Conservation (phyloP, 1,140 invertebrate genomes). For the Bombus pyrosoma region DNA sequence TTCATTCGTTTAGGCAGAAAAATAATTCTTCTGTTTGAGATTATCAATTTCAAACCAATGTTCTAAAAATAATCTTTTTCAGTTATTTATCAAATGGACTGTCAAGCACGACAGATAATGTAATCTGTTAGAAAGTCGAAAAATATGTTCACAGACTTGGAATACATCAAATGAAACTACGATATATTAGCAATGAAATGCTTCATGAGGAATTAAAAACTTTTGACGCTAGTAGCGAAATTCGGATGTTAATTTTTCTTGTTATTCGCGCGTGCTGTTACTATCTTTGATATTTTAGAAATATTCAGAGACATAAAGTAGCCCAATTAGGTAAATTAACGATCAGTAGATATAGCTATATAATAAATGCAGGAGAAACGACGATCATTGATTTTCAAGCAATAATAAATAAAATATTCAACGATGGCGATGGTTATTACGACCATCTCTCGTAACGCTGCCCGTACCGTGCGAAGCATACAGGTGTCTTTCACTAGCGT, state of each 20-base stretch:
- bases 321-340: background rate
- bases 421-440: slow-evolving; percentile 47
- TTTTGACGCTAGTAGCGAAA: too few relatives aligned
- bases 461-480: slow-evolving; percentile 57
- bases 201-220: too few relatives aligned
- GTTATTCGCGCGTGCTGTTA: background rate
- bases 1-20: background rate
- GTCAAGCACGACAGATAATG: too few relatives aligned
- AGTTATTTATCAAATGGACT: too few relatives aligned
- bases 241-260: background rate
- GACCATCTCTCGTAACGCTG: slow-evolving; percentile 55
- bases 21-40: background rate
- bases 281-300: background rate
- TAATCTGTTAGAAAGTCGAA: too few relatives aligned
- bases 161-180: too few relatives aligned
- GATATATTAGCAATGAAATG: too few relatives aligned
- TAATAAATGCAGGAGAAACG: slow-evolving; percentile 5
- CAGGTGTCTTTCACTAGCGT: slow-evolving; percentile 58
- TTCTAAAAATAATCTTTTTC: too few relatives aligned
- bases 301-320: background rate
- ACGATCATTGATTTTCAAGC: slow-evolving; percentile 64
- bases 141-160: too few relatives aligned
- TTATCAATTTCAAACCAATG: too few relatives aligned
- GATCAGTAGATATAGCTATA: background rate
- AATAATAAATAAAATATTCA: slow-evolving; percentile 69